Conservation (phyloP, 92 coral and sea anemone genomes). For the Porites evermanni region DNA sequence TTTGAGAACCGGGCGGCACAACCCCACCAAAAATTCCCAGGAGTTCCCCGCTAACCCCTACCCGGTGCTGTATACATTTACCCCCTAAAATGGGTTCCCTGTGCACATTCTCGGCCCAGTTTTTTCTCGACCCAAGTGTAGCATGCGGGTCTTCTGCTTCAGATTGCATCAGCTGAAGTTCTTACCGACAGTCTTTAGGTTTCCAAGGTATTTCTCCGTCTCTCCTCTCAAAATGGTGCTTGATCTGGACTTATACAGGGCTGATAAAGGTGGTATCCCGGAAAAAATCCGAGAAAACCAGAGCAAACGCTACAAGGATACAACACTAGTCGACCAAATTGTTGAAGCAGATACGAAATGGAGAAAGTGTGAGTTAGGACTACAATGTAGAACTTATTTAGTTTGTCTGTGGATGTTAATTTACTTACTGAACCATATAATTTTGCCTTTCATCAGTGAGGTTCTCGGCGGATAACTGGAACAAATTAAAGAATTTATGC, state of each 20-base stretch:
- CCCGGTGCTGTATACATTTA: too few relatives aligned
- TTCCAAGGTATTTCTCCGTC: slow-evolving; percentile 66
- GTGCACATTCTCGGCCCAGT: neutral
- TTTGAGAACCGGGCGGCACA: too few relatives aligned
- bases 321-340: slow-evolving; percentile 91
- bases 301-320: slow-evolving; percentile 98
- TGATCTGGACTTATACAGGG: slow-evolving; percentile 92
- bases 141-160: slow-evolving; percentile 65
- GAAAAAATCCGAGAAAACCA: slow-evolving; percentile 99
- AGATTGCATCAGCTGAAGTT: slow-evolving; percentile 96
- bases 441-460: slow-evolving; percentile 64
- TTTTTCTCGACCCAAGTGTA: slow-evolving; percentile 21
- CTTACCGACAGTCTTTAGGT: slow-evolving; percentile 39
- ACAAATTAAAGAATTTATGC: slow-evolving; percentile 93
- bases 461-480: slow-evolving; percentile 95
- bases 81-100: neutral
- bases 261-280: slow-evolving; percentile 96
- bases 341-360: slow-evolving; percentile 94
- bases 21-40: too few relatives aligned
- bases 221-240: slow-evolving; percentile 90
- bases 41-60: too few relatives aligned
- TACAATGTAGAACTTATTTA: neutral
- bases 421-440: neutral
- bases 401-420: neutral
- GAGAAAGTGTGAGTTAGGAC: slow-evolving; percentile 84